Conservation (phyloP, 2,113 vertebrate genomes). For the Anhinga anhinga region DNA sequence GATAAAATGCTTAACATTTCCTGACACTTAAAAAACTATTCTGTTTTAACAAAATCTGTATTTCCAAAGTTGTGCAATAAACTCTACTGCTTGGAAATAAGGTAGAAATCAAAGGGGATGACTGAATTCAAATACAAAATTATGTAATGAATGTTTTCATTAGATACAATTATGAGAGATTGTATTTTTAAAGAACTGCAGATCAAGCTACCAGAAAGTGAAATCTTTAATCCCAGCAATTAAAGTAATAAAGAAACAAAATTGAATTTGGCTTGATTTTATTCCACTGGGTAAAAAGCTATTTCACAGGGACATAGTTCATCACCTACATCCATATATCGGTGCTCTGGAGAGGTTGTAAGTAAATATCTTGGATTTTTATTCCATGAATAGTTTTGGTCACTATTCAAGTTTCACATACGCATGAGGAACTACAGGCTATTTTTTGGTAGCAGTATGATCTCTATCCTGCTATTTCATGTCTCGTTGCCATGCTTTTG, state of each 20-base stretch:
- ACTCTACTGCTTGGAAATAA: background rate
- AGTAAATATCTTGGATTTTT: background rate
- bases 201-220: background rate
- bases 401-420: background rate
- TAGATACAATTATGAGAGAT: background rate
- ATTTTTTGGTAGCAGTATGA: background rate
- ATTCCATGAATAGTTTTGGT: background rate
- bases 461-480: conserved; percentile 13
- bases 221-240: background rate
- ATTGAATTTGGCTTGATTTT: background rate
- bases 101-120: background rate
- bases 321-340: accelerated
- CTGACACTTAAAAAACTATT: background rate
- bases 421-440: background rate
- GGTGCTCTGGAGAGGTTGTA: background rate
- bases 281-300: background rate
- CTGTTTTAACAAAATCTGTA: background rate
- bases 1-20: background rate
- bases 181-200: background rate
- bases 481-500: background rate
- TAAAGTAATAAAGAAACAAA: background rate
- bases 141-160: background rate
- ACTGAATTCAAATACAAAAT: background rate
- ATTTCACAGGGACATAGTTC: background rate
- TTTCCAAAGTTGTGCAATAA: conserved; percentile 5